phyloP scores from a whole-genome alignment of 2,113 vertebrate genomes.

The Crotalus viridis region DNA sequence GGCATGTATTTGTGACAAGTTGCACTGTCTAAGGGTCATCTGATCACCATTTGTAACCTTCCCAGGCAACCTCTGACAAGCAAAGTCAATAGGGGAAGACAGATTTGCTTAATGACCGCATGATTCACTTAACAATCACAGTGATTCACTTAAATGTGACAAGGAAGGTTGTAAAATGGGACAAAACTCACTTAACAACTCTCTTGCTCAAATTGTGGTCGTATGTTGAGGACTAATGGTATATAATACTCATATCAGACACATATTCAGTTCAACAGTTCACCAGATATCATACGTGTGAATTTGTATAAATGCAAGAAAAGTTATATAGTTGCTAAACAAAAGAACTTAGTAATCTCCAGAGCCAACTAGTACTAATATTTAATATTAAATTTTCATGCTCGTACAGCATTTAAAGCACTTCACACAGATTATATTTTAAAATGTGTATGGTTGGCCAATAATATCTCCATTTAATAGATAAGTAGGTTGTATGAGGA shows the following conservation, averaged over 20 bases:
- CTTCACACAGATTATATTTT: neutral
- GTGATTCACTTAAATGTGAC: neutral
- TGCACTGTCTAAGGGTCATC: neutral
- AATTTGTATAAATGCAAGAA: neutral
- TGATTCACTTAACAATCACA: neutral
- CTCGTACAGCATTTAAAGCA: neutral
- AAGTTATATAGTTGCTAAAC: neutral
- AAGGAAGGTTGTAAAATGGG: neutral
- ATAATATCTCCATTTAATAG: neutral
- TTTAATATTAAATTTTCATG: neutral
- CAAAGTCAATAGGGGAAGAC: neutral
- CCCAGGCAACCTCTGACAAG: neutral
- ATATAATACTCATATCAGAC: neutral
- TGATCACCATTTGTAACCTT: neutral
- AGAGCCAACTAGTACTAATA: neutral
- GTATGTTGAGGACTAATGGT: neutral
- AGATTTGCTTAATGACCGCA: neutral
- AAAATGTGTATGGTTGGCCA: neutral
- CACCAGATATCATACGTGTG: neutral
- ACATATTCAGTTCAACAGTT: neutral
- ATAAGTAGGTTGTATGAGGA: neutral
- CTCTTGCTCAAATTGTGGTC: neutral
- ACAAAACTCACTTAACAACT: neutral
- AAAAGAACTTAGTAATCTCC: neutral
- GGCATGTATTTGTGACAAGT: neutral